phyloP scores from a whole-genome alignment of 2,888 invertebrate genomes.

The Rhodophaea formosa region DNA sequence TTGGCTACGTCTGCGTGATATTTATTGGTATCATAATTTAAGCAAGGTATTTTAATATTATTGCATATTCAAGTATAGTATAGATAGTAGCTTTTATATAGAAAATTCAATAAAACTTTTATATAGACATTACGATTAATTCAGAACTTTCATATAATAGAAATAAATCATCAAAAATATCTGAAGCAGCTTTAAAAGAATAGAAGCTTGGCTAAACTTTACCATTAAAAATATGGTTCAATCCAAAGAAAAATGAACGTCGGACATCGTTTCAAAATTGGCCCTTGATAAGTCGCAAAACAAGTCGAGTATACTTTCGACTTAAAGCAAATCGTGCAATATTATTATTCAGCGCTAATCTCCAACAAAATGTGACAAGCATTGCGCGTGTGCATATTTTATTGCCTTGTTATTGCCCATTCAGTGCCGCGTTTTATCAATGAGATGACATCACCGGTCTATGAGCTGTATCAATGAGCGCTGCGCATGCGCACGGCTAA shows the following conservation, averaged over 20 bases:
- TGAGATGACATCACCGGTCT: conserved; percentile 20
- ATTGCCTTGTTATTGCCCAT: conserved; percentile 17
- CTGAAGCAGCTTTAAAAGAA: too few species aligned
- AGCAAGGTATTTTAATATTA: too few species aligned
- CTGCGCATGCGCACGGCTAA: conserved; percentile 6
- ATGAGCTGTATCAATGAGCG: conserved; percentile 11
- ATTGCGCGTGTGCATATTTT: conserved; percentile 11
- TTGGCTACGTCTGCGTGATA: background rate
- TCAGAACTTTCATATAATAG: too few species aligned
- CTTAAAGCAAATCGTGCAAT: conserved; percentile 1
- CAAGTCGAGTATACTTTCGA: background rate
- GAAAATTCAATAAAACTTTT: too few species aligned
- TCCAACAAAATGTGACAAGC: conserved; percentile 13
- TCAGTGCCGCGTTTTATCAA: conserved; percentile 16
- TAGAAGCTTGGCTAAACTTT: too few species aligned
- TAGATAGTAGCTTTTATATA: too few species aligned
- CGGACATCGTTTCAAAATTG: background rate
- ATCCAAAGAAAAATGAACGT: background rate
- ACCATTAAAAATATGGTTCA: too few species aligned
- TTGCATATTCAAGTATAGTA: too few species aligned
- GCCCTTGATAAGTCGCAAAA: background rate
- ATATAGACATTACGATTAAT: too few species aligned
- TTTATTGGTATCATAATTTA: background rate
- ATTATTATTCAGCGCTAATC: conserved; percentile 15
- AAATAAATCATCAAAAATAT: too few species aligned